Percentiles rank a stretch among this genome's conserved stretches.
These are phyloP conservation scores for Glyphotaelius pellucidus DNA, from an alignment of 2,888 invertebrate genomes.

Conservation along the genomic window DNA sequence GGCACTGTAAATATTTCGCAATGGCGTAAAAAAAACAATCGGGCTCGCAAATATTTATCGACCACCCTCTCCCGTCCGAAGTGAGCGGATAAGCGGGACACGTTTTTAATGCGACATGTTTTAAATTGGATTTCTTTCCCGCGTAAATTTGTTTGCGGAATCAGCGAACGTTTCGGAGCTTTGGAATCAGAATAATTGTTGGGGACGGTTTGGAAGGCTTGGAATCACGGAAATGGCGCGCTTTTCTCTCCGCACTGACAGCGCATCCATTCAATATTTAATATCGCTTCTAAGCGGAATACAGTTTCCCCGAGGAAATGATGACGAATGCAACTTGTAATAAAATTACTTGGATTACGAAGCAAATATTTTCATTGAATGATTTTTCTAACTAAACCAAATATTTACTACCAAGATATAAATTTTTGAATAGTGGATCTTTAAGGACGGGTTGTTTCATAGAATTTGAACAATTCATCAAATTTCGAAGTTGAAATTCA, in stretches of 20 bases:
- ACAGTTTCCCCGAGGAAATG: background rate
- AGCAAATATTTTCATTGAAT: background rate
- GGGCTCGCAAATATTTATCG: conserved; percentile 18
- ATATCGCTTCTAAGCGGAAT: background rate
- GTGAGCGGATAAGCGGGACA: conserved; percentile 46
- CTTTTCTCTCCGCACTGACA: background rate
- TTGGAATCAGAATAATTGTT: conserved; percentile 2
- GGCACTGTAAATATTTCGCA: conserved; percentile 12
- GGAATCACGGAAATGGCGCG: background rate
- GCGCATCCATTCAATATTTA: conserved; percentile 8
- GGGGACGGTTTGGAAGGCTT: background rate
- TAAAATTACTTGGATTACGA: background rate
- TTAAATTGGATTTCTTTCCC: conserved; percentile 62
- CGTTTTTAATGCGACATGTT: conserved; percentile 59
- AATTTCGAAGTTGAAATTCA: no score
- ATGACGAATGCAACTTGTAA: background rate
- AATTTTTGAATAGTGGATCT: no score
- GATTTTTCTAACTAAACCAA: no score
- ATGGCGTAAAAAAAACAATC: conserved; percentile 43
- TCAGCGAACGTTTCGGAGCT: conserved; percentile 40
- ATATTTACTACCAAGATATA: no score
- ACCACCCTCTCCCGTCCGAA: conserved; percentile 16
- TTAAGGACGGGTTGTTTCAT: no score
- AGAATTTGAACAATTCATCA: no score
- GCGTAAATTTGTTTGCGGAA: conserved; percentile 52